These are phyloP conservation scores for Helicoverpa armigera DNA, from an alignment of 1,140 invertebrate genomes.

Conservation along the genomic window DNA sequence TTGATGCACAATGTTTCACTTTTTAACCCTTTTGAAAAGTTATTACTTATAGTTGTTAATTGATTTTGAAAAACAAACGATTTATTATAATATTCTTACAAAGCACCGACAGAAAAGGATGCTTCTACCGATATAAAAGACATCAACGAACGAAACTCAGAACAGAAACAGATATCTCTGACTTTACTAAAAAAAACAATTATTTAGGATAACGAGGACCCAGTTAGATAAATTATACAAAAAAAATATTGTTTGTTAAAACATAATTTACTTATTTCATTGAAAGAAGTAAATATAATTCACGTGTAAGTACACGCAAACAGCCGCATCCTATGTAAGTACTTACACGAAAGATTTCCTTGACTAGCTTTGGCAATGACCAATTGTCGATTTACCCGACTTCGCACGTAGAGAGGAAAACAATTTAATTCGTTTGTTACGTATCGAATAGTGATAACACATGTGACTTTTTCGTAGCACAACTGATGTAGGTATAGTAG, in stretches of 20 bases:
- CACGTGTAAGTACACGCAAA: background rate
- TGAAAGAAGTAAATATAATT: background rate
- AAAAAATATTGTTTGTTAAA: no score
- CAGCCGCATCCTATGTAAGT: background rate
- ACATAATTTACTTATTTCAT: background rate
- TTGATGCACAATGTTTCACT: no score
- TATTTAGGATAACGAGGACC: no score
- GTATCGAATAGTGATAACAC: background rate
- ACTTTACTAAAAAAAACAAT: no score
- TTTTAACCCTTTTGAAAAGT: no score
- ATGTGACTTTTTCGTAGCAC: background rate
- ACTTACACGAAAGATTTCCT: constrained; percentile 19
- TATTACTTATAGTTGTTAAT: no score
- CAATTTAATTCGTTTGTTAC: background rate
- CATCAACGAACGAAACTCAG: constrained; percentile 7
- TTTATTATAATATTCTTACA: background rate
- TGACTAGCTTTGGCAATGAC: constrained; percentile 31
- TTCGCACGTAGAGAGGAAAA: constrained; percentile 35
- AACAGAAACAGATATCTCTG: no score
- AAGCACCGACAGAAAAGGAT: no score
- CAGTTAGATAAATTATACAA: no score
- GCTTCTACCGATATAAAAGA: constrained; percentile 12
- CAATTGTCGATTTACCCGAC: constrained; percentile 35
- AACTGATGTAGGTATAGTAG: background rate
- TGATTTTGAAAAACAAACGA: no score